Conservation (phyloP, 2,113 vertebrate species). For the Eonycteris spelaea region DNA sequence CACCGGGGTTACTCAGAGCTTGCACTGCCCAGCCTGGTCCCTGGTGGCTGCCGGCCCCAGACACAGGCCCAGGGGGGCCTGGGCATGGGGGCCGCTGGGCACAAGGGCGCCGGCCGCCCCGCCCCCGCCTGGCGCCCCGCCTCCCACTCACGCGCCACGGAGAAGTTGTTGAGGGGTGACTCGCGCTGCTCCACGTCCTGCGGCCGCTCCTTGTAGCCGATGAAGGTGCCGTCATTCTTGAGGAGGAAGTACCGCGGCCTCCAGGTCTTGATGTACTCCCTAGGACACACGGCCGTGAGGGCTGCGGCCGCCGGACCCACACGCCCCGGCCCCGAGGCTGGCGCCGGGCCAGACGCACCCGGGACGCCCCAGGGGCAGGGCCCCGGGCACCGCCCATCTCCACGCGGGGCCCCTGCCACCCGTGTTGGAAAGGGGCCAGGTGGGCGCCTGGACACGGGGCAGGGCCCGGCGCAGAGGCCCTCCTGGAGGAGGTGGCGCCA, state of each 20-base stretch:
- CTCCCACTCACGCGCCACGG: slow-evolving; percentile 93
- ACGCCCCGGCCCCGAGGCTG: too few relatives aligned
- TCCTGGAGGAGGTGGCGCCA: background rate
- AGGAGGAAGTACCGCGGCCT: slow-evolving; percentile 96
- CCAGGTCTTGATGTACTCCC: slow-evolving; percentile 99
- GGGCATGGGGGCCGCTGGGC: fast-evolving
- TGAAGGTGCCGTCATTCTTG: slow-evolving; percentile 97
- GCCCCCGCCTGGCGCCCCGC: too few relatives aligned
- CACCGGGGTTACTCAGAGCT: background rate
- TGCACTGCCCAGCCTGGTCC: background rate
- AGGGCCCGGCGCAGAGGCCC: background rate
- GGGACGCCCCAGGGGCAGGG: background rate
- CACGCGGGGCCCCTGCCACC: too few relatives aligned
- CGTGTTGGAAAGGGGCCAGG: background rate
- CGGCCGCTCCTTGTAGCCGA: slow-evolving; percentile 96
- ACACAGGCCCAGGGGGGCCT: fast-evolving
- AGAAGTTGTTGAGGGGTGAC: slow-evolving; percentile 98
- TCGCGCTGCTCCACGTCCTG: slow-evolving; percentile 96
- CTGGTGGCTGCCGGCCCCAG: background rate
- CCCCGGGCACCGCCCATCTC: too few relatives aligned
- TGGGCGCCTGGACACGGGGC: background rate
- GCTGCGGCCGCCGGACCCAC: fast-evolving
- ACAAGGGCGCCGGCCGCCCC: background rate
- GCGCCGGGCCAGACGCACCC: fast-evolving
- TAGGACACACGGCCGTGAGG: background rate